These are phyloP conservation scores for Rissa tridactyla DNA, from an alignment of 2,113 vertebrate species.

Conservation along the genomic window DNA sequence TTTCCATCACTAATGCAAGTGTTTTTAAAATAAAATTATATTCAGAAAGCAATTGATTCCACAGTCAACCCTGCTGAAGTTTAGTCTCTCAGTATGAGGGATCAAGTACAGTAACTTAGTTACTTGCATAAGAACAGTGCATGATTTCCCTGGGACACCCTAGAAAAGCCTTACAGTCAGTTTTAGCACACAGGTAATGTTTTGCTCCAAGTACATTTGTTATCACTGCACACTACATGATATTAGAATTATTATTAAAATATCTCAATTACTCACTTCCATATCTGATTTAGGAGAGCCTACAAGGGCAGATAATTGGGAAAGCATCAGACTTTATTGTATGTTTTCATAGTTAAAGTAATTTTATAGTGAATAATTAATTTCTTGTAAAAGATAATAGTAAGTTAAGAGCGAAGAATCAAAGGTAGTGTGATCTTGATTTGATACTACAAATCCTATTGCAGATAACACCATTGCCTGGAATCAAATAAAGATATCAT, in stretches of 20 bases:
- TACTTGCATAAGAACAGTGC: neutral
- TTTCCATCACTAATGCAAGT: neutral
- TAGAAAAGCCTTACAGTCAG: neutral
- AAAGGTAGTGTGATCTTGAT: neutral
- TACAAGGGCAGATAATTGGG: neutral
- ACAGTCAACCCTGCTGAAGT: neutral
- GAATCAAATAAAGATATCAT: neutral
- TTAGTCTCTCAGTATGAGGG: neutral
- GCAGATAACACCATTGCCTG: neutral
- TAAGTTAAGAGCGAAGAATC: neutral
- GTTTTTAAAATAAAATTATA: neutral
- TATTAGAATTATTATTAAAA: neutral
- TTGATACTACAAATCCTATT: neutral
- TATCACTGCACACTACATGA: neutral
- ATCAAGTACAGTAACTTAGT: neutral
- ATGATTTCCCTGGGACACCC: neutral
- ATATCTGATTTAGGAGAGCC: neutral
- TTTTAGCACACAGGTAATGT: neutral
- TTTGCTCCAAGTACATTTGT: neutral
- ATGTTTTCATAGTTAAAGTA: neutral
- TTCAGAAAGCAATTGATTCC: neutral
- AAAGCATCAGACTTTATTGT: neutral
- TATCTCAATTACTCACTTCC: neutral
- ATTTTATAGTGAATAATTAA: neutral
- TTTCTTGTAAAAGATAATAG: neutral